These are phyloP conservation scores for Cistogaster globosa DNA, from an alignment of 2,888 invertebrate genomes.

Conservation along the genomic window DNA sequence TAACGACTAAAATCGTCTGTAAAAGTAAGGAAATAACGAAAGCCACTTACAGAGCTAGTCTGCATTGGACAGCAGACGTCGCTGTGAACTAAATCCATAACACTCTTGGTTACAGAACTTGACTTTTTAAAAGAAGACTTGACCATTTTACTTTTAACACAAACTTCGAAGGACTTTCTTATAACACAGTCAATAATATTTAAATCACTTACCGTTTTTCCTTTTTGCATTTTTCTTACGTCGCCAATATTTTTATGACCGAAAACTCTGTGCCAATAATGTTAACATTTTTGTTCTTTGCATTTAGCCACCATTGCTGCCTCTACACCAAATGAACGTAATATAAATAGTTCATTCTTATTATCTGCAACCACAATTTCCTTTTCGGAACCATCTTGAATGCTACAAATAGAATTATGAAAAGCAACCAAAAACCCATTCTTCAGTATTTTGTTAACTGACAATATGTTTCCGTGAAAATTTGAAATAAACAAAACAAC, in stretches of 20 bases:
- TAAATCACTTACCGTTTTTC: background rate
- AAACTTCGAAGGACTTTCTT: background rate
- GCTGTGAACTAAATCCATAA: background rate
- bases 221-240: background rate
- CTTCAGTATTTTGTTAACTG: background rate
- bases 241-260: conserved; percentile 7
- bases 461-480: too few species aligned
- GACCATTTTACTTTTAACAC: background rate
- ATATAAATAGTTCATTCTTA: background rate
- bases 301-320: background rate
- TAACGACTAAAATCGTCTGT: too few species aligned
- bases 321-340: background rate
- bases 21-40: too few species aligned
- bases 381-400: background rate
- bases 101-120: too few species aligned
- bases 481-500: too few species aligned
- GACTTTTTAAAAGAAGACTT: too few species aligned
- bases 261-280: too few species aligned
- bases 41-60: too few species aligned
- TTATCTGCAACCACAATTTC: background rate
- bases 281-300: too few species aligned
- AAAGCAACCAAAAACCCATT: conserved; percentile 4
- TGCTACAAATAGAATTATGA: background rate
- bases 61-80: too few species aligned
- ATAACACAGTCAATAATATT: background rate